Conservation (phyloP, 1,140 invertebrate species). For the Lamellibrachia luymesi region DNA sequence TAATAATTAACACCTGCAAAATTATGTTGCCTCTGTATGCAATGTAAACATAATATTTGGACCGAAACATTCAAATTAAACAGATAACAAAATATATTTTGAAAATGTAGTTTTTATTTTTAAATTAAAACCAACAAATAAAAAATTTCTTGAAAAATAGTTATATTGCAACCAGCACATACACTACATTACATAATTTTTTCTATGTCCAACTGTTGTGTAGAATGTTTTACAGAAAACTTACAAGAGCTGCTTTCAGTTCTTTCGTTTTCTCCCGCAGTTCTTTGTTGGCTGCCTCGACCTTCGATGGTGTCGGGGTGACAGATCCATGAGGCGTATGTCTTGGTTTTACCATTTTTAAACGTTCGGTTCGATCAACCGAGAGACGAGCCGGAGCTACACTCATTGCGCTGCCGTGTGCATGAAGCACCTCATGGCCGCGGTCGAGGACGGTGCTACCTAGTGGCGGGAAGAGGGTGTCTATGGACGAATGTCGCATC, state of each 20-base stretch:
- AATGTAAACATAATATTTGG: too few relatives aligned
- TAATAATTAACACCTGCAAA: too few relatives aligned
- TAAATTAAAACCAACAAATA: too few relatives aligned
- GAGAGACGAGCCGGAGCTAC: background rate
- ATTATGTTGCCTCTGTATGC: too few relatives aligned
- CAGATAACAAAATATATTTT: too few relatives aligned
- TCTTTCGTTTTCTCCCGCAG: background rate
- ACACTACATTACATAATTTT: too few relatives aligned
- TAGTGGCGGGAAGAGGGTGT: background rate
- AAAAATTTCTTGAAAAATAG: too few relatives aligned
- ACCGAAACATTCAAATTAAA: too few relatives aligned
- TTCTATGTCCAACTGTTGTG: too few relatives aligned
- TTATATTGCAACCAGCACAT: too few relatives aligned
- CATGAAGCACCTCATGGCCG: background rate
- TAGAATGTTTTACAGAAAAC: background rate
- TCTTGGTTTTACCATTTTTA: background rate
- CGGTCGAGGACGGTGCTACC: background rate
- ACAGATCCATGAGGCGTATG: background rate
- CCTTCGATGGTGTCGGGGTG: background rate
- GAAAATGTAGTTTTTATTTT: too few relatives aligned
- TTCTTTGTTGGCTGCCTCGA: background rate
- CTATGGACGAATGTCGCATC: background rate
- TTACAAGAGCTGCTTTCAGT: background rate
- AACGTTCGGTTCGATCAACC: background rate
- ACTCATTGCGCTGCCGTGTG: background rate